These are phyloP conservation scores for Tauraco erythrolophus DNA, from an alignment of 2,113 vertebrate genomes.

Conservation along the genomic window DNA sequence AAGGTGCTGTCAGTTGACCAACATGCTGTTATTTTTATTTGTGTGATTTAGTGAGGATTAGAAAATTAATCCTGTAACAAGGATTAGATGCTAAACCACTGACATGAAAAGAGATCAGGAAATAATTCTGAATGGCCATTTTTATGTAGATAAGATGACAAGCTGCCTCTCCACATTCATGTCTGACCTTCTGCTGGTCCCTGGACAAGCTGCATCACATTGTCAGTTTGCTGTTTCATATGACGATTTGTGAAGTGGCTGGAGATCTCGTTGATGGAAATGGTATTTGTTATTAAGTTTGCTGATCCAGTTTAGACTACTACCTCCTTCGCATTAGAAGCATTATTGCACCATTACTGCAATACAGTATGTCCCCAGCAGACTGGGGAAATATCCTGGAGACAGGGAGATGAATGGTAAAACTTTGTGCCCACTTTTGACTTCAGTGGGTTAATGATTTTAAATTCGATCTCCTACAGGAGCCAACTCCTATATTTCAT, in stretches of 20 bases:
- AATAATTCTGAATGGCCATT: neutral
- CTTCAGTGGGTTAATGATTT: neutral
- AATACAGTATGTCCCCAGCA: neutral
- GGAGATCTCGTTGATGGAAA: neutral
- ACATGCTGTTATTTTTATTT: neutral
- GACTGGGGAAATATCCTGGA: neutral
- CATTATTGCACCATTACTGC: neutral
- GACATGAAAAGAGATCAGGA: neutral
- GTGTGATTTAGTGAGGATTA: neutral
- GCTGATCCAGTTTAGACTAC: neutral
- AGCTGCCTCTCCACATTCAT: neutral
- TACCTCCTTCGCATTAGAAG: neutral
- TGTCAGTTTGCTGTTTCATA: neutral
- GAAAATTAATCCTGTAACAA: neutral
- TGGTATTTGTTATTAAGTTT: neutral
- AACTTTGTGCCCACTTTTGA: neutral
- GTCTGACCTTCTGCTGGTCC: neutral
- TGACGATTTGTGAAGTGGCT: neutral
- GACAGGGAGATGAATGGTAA: neutral
- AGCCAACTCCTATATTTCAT: neutral
- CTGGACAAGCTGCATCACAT: neutral
- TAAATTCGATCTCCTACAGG: neutral
- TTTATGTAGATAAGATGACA: neutral
- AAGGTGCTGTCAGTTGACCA: neutral
- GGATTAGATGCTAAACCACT: neutral